Base-by-base conservation (phyloP, 2,797 vertebrate genomes). In the Tenualosa thibaudeaui region DNA sequence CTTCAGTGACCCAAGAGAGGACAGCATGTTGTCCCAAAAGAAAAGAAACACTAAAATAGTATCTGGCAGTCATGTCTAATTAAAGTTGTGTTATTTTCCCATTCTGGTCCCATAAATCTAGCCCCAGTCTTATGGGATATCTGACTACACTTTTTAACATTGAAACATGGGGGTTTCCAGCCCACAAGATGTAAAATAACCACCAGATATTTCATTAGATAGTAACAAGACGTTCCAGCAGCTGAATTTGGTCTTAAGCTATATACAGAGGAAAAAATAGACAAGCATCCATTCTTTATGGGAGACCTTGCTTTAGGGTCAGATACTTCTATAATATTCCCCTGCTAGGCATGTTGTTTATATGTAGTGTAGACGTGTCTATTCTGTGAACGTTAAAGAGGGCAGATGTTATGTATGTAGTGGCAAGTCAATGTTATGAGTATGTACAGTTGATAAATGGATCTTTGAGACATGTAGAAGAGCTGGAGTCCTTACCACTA, bases 401-500 rank as follows among this genome's bases (percentile, higher is more conserved):
- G 46, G 46, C 46, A 46, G 3, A 46, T 46, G 7, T 46, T 4
- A 3, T 46, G 46, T 46, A 46, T 4, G 3, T 4, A 7, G 7
- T 4, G 46, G 46, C 46, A 46, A 46, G 46, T 46, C 46, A 46
- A 46, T 31, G 31, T 31, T 31, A 31, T 31, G 31, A 31, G 31
- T 31, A 31, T 31, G 31, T 51, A 51, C 8, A 51, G 3, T 2
- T 13, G 51, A 53, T 15, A 15, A 53, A 15, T 53, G 22, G 19
- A 15, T 58, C 56, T 58, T 22, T 58, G 3, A 22, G 19, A 19
- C 19, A 5, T 58, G 56, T 58, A 22, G 0, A 6, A 0, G 0
- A 1, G 15, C 0, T 0, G 8, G 40, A 60, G 13, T 43, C 93
- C 97, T 97, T 90, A 99, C 98, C 90, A 98, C 96, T 50, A 99